Evolutionary conservation across 2,797 vertebrate species (phyloP).

Genomic region (Sebastes matsubarae): DNA sequence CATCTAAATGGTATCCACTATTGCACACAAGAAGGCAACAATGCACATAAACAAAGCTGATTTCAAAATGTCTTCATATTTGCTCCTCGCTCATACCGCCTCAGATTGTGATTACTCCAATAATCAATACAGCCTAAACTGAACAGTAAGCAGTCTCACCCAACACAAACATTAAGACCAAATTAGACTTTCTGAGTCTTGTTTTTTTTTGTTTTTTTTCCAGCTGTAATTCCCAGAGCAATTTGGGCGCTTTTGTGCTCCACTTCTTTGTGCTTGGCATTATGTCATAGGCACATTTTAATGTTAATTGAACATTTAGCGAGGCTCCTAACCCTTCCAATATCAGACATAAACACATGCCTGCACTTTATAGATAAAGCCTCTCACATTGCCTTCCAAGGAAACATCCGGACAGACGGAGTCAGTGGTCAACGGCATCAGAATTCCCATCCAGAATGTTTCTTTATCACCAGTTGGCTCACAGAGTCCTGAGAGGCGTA

Average conservation of each 20-base stretch:
- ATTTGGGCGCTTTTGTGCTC: slow-evolving; percentile 66
- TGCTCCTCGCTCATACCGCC: slow-evolving; percentile 32
- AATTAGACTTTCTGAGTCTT: slow-evolving; percentile 43
- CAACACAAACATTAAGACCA: slow-evolving; percentile 54
- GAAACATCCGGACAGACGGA: slow-evolving; percentile 53
- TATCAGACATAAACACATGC: slow-evolving; percentile 71
- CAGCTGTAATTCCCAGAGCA: slow-evolving; percentile 63
- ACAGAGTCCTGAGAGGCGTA: slow-evolving; percentile 25
- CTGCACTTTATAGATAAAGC: slow-evolving; percentile 76
- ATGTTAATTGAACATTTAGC: slow-evolving; percentile 79
- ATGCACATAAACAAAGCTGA: slow-evolving; percentile 46
- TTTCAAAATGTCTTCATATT: slow-evolving; percentile 55
- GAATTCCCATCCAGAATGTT: slow-evolving; percentile 49
- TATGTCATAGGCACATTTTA: slow-evolving; percentile 74
- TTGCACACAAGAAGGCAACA: slow-evolving; percentile 25
- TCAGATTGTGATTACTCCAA: slow-evolving; percentile 44
- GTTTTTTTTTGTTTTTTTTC: slow-evolving; percentile 20
- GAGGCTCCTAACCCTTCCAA: slow-evolving; percentile 48
- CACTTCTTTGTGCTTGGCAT: slow-evolving; percentile 64
- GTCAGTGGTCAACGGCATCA: slow-evolving; percentile 63
- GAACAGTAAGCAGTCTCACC: slow-evolving; percentile 42
- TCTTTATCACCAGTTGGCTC: slow-evolving; percentile 46
- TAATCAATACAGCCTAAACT: slow-evolving; percentile 51
- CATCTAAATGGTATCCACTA: slow-evolving; percentile 44
- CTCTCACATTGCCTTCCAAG: slow-evolving; percentile 45